A percentile compares a stretch with the other conserved stretches of the same genome.
phyloP scores from a whole-genome alignment of 2,113 vertebrate species.

The Synchiropus splendidus region DNA sequence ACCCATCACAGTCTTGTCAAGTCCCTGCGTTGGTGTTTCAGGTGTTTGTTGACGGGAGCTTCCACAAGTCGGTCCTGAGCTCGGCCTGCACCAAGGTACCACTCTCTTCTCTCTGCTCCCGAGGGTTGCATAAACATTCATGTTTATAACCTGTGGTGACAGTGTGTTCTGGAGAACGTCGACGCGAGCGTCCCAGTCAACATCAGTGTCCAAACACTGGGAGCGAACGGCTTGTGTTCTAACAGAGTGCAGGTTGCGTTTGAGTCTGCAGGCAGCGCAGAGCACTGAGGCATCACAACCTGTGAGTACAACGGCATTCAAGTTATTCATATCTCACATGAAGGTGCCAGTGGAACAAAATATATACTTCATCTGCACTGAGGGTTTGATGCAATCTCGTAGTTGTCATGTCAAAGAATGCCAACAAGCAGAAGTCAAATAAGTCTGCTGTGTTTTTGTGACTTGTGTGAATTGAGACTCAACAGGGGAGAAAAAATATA shows the following conservation, averaged over 20 bases:
- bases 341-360: not conserved
- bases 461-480: too few relatives aligned
- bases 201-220: slow-evolving; percentile 44
- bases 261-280: slow-evolving; percentile 5
- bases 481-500: too few relatives aligned
- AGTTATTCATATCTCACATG: not conserved
- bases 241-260: slow-evolving; percentile 21
- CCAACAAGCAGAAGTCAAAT: slow-evolving; percentile 35
- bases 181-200: slow-evolving; percentile 26
- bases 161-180: slow-evolving; percentile 54
- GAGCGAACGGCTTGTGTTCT: slow-evolving; percentile 48
- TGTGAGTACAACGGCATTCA: not conserved
- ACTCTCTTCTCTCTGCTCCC: too few relatives aligned
- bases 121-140: not conserved
- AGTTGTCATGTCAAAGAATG: not conserved
- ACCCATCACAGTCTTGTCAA: not conserved
- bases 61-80: slow-evolving; percentile 48
- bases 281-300: slow-evolving; percentile 5
- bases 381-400: not conserved
- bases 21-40: not conserved
- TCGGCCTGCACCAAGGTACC: slow-evolving; percentile 52
- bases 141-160: not conserved
- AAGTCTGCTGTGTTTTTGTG: slow-evolving; percentile 7
- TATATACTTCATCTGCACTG: too few relatives aligned
- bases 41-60: slow-evolving; percentile 43